Percentiles rank a stretch among this genome's conserved stretches.
phyloP scores from a whole-genome alignment of 2,797 vertebrate species.

The Paratrypauchen microcephalus region DNA sequence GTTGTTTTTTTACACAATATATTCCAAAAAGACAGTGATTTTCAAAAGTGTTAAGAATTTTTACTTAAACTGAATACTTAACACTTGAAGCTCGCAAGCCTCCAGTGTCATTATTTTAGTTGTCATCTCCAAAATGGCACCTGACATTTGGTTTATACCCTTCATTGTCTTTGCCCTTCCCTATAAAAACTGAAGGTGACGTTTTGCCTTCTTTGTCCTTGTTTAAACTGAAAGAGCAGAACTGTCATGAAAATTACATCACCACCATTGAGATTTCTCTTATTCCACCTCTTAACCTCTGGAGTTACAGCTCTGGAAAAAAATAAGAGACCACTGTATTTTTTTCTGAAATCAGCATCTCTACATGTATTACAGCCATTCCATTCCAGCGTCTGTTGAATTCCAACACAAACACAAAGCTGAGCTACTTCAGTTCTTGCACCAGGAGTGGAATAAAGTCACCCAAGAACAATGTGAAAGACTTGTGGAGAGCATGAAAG shows the following conservation, averaged over 20 bases:
- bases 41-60: neutral
- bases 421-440: no score
- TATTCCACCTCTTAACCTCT: neutral
- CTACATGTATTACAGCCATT: no score
- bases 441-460: no score
- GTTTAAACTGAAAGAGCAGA: neutral
- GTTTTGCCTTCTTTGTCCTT: slow-evolving; percentile 1
- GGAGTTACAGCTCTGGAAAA: no score
- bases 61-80: neutral
- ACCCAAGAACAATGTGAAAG: no score
- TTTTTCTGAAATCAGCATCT: no score
- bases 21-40: neutral
- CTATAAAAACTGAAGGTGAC: neutral
- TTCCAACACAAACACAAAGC: no score
- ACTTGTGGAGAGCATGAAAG: no score
- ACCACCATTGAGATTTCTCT: neutral
- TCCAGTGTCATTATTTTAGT: no score
- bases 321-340: no score
- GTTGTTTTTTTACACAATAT: neutral
- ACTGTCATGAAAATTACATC: slow-evolving; percentile 5
- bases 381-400: no score
- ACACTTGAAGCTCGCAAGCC: neutral
- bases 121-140: neutral
- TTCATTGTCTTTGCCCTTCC: neutral
- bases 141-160: neutral